Evolutionary conservation across 2,113 vertebrate genomes (phyloP).

Genomic region (Tachuris rubrigastra): DNA sequence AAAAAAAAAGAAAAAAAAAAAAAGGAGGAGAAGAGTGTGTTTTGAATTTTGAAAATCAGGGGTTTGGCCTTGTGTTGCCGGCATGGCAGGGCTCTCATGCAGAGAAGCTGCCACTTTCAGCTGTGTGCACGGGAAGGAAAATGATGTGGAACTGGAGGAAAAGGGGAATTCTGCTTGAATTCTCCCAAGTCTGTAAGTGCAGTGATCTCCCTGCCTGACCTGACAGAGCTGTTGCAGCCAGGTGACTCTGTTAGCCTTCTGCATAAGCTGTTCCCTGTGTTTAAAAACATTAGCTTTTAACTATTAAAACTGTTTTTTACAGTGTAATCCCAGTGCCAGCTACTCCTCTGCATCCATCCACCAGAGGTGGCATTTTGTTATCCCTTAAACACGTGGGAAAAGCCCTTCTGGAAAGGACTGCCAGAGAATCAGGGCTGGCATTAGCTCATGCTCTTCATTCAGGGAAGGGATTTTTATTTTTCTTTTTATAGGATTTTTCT

Average conservation of each 20-base stretch:
- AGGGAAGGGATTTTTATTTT: not conserved
- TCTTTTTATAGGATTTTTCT: not conserved
- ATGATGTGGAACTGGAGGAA: not conserved
- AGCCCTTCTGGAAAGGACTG: not conserved
- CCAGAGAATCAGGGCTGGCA: not conserved
- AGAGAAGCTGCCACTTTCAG: not conserved
- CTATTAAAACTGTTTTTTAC: not conserved
- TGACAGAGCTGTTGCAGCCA: not conserved
- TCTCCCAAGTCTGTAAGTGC: not conserved
- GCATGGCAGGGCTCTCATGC: not conserved
- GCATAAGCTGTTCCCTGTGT: not conserved
- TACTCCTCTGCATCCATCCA: not conserved
- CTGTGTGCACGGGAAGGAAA: not conserved
- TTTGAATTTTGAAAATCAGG: not conserved
- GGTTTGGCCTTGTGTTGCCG: not conserved
- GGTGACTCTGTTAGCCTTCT: not conserved
- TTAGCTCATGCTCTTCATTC: not conserved
- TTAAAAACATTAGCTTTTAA: not conserved
- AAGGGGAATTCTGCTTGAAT: not conserved
- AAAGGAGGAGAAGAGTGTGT: too few relatives aligned
- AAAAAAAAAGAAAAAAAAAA: not conserved
- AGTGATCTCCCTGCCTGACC: not conserved
- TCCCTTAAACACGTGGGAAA: not conserved
- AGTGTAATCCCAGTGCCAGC: not conserved
- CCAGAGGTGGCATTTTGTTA: not conserved